Percentiles rank a stretch among this genome's conserved stretches.
Conservation (phyloP, 2,113 vertebrate species). For the Physeter macrocephalus region DNA sequence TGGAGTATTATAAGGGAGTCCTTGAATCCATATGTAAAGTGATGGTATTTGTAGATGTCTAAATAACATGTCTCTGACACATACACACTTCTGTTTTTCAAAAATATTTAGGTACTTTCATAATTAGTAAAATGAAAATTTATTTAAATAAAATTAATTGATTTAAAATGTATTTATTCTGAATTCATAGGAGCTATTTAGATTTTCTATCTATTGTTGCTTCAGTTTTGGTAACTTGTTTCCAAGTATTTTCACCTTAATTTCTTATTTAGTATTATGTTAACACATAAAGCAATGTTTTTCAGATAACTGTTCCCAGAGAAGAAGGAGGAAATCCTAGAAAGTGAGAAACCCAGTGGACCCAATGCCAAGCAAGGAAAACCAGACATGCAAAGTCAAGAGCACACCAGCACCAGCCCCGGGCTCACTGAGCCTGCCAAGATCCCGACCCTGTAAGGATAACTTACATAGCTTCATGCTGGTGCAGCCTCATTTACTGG, state of each 20-base stretch:
- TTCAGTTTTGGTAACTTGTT: neutral
- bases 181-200: neutral
- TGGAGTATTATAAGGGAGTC: neutral
- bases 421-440: conserved; percentile 74
- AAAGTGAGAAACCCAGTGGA: conserved; percentile 72
- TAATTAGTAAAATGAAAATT: neutral
- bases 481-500: neutral
- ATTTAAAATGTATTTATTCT: neutral
- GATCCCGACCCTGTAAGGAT: conserved; percentile 80
- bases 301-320: conserved; percentile 76
- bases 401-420: conserved; percentile 72
- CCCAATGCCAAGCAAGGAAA: conserved; percentile 75
- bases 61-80: neutral
- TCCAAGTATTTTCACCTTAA: neutral
- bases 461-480: neutral
- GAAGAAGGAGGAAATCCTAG: conserved; percentile 76
- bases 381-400: conserved; percentile 75
- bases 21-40: neutral
- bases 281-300: conserved; percentile 60
- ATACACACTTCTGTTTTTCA: neutral
- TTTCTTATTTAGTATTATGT: neutral
- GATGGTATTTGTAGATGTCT: neutral
- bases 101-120: neutral
- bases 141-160: neutral
- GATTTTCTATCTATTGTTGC: neutral